Conservation (phyloP, 2,797 vertebrate species). For the Limnodromus scolopaceus region DNA sequence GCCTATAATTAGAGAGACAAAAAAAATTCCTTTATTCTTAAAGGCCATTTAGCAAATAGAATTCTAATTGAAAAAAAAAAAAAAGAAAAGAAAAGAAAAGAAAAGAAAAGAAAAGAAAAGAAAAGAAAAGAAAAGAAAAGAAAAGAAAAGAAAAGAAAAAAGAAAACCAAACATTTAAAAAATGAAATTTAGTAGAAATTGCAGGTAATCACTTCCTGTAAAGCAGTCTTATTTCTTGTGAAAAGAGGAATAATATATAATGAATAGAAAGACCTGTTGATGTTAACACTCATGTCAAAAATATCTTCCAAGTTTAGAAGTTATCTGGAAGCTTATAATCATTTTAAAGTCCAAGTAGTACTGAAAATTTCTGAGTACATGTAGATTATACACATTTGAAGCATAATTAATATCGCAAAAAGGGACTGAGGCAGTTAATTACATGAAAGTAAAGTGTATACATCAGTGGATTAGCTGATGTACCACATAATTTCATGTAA, state of each 20-base stretch:
- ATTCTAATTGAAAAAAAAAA: neutral
- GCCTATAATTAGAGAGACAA: neutral
- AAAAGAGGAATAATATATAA: neutral
- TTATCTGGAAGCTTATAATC: neutral
- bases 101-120: neutral
- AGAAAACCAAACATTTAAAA: neutral
- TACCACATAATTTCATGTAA: neutral
- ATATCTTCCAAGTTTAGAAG: neutral
- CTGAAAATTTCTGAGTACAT: neutral
- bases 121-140: too few relatives aligned
- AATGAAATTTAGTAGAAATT: neutral
- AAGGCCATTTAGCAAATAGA: neutral
- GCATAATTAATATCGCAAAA: neutral
- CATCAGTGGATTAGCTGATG: neutral
- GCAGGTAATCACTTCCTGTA: neutral
- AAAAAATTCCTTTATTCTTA: neutral
- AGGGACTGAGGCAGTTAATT: neutral
- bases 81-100: neutral
- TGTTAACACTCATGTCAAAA: neutral
- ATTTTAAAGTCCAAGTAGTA: neutral
- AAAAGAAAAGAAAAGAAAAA: too few relatives aligned
- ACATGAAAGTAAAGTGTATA: neutral
- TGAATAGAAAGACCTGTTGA: neutral
- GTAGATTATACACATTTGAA: neutral
- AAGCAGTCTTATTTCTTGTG: neutral